Percentiles rank a stretch among this genome's conserved stretches.
These are phyloP conservation scores for Chrysolina oricalcia DNA, from an alignment of 2,888 invertebrate genomes.

Conservation along the genomic window DNA sequence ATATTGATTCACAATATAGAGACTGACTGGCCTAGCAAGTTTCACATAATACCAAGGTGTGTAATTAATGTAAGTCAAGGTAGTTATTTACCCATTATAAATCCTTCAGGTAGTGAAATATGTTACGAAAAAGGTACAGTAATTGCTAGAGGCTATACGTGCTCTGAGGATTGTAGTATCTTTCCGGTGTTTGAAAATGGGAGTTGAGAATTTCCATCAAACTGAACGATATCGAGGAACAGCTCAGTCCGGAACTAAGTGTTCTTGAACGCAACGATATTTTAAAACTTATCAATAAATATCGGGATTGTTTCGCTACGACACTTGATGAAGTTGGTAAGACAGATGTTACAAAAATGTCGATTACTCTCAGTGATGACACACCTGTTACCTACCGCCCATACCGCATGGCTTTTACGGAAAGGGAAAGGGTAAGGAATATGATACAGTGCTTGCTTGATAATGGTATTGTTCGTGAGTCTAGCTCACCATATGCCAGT, in stretches of 20 bases:
- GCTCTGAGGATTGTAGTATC: slow-evolving; percentile 33
- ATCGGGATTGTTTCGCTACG: slow-evolving; percentile 47
- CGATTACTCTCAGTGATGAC: slow-evolving; percentile 41
- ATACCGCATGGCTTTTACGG: slow-evolving; percentile 47
- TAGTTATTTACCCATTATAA: slow-evolving; percentile 37
- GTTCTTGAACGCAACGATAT: slow-evolving; percentile 7
- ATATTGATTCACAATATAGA: slow-evolving; percentile 40
- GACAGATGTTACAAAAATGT: slow-evolving; percentile 49
- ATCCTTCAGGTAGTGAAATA: slow-evolving; percentile 33
- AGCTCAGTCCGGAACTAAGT: slow-evolving; percentile 19
- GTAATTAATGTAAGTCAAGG: slow-evolving; percentile 39
- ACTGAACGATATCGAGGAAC: slow-evolving; percentile 31
- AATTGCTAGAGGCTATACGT: slow-evolving; percentile 37
- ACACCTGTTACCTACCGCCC: slow-evolving; percentile 47
- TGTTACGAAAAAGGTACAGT: slow-evolving; percentile 42
- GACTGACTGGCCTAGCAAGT: too few species aligned
- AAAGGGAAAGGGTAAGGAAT: slow-evolving; percentile 44
- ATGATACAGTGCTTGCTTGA: slow-evolving; percentile 44
- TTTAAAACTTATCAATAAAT: slow-evolving; percentile 43
- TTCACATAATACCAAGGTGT: too few species aligned
- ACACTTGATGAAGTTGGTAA: slow-evolving; percentile 41
- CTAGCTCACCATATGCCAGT: slow-evolving; percentile 45
- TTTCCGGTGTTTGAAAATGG: slow-evolving; percentile 21
- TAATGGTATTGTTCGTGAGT: slow-evolving; percentile 45
- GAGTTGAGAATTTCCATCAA: slow-evolving; percentile 11